phyloP scores from a whole-genome alignment of 2,113 vertebrate species.

The Alligator mississippiensis region DNA sequence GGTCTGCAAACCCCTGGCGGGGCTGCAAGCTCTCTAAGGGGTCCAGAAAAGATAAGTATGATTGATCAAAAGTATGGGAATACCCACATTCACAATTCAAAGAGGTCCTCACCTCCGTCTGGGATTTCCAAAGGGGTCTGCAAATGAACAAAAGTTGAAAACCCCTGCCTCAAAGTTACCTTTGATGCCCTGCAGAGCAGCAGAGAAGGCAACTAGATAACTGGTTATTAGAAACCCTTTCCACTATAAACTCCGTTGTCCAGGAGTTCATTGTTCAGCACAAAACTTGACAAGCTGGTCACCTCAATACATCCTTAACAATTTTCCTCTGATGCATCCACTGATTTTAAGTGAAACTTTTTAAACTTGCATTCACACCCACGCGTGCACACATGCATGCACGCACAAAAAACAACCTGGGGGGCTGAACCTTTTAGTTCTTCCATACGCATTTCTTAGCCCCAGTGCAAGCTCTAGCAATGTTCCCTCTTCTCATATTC shows the following conservation, averaged over 20 bases:
- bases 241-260: slow-evolving; percentile 38
- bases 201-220: not conserved
- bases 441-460: slow-evolving; percentile 32
- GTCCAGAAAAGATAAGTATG: no score
- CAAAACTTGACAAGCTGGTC: slow-evolving; percentile 23
- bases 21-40: no score
- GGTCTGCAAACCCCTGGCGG: no score
- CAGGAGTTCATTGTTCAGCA: slow-evolving; percentile 47
- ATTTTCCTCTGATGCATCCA: slow-evolving; percentile 64
- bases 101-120: no score
- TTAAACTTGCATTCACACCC: slow-evolving; percentile 43
- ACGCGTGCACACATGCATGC: not conserved
- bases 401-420: not conserved
- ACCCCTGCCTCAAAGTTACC: not conserved
- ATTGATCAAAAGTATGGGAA: no score
- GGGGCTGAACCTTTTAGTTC: slow-evolving; percentile 36
- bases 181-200: not conserved
- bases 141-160: no score
- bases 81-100: no score
- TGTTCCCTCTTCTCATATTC: not conserved
- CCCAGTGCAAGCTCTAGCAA: not conserved
- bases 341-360: slow-evolving; percentile 61
- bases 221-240: not conserved
- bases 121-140: no score
- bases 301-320: slow-evolving; percentile 65